These are phyloP conservation scores for Beaufortia kweichowensis DNA, from an alignment of 2,113 vertebrate species.

Conservation along the genomic window DNA sequence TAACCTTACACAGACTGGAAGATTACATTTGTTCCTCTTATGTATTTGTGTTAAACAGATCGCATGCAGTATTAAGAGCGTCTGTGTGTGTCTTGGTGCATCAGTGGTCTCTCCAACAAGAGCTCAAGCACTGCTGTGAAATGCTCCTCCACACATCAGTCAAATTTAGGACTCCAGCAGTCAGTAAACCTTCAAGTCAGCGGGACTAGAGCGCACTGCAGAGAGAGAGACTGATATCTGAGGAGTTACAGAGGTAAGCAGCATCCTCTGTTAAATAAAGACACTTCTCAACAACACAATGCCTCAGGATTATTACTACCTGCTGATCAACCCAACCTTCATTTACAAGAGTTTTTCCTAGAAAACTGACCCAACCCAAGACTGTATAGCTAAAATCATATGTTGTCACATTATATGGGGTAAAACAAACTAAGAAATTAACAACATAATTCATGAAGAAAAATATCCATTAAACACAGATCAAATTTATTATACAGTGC, in stretches of 20 bases:
- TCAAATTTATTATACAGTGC: too few species aligned
- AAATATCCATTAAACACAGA: too few species aligned
- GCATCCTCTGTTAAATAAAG: slow-evolving; percentile 10
- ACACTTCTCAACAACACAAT: background rate
- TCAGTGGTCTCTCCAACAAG: slow-evolving; percentile 8
- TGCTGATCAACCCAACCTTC: background rate
- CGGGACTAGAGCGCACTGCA: slow-evolving; percentile 4
- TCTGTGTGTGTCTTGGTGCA: background rate
- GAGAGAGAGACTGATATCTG: slow-evolving; percentile 14
- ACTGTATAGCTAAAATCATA: too few species aligned
- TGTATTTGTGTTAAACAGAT: background rate
- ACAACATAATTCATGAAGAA: too few species aligned
- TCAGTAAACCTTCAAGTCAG: slow-evolving; percentile 25
- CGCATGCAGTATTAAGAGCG: background rate
- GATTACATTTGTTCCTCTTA: background rate
- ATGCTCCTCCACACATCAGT: slow-evolving; percentile 29
- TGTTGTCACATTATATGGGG: too few species aligned
- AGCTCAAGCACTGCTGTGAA: slow-evolving; percentile 18
- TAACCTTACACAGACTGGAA: background rate
- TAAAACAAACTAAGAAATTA: too few species aligned
- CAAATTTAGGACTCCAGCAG: slow-evolving; percentile 4
- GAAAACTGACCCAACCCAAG: too few species aligned
- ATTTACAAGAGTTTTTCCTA: background rate
- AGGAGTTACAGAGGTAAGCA: background rate
- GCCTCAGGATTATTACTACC: background rate